A percentile compares a stretch with the other conserved stretches of the same genome.
Conservation (phyloP, 2,888 invertebrate species). For the Hanleya hanleyi region DNA sequence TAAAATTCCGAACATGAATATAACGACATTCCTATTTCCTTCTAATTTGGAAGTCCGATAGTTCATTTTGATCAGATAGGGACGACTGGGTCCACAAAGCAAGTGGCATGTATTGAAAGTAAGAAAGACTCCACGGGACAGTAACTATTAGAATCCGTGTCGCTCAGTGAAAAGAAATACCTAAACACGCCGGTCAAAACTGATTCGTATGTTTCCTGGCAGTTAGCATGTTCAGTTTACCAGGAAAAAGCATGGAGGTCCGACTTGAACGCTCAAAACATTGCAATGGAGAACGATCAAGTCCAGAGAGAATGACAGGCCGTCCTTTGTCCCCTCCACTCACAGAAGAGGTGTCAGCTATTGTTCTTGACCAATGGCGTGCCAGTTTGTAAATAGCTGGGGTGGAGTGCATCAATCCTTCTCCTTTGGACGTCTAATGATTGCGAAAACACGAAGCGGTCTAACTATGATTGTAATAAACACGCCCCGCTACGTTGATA, state of each 20-base stretch:
- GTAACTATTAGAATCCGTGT: no score
- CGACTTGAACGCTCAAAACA: no score
- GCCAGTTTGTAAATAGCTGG: background rate
- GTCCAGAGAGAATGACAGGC: background rate
- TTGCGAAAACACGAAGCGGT: background rate
- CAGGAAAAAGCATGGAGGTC: no score
- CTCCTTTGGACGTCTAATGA: background rate
- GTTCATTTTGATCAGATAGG: no score
- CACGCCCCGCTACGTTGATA: background rate
- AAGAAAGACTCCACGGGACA: no score
- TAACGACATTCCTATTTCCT: no score
- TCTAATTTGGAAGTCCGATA: no score
- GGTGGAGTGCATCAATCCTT: background rate
- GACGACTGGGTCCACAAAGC: no score
- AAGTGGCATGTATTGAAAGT: no score
- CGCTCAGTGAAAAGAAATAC: no score
- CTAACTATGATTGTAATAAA: background rate
- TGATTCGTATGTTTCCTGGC: background rate
- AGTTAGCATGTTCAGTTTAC: background rate
- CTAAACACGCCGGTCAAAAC: background rate
- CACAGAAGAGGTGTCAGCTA: conserved; percentile 4
- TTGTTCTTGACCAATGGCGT: background rate
- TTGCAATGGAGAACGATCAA: no score
- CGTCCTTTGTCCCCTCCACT: background rate
- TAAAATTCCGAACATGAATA: no score